Percentiles rank a stretch among this genome's conserved stretches.
Conservation (phyloP, 2,797 vertebrate genomes). For the Hephaestus fuliginosus region DNA sequence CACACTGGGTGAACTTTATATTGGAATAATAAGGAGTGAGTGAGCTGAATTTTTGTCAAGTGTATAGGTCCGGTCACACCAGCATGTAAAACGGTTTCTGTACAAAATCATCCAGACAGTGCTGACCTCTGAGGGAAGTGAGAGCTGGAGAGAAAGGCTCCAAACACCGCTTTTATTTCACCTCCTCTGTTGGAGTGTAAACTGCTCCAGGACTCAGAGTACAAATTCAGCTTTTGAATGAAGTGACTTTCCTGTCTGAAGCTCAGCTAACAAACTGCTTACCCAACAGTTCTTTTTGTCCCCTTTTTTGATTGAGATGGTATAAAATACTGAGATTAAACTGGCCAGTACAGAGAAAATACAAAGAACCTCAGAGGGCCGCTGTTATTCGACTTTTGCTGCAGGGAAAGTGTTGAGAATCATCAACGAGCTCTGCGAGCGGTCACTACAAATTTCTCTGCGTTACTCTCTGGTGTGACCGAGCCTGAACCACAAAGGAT, state of each 20-base stretch:
- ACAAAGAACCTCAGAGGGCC: neutral
- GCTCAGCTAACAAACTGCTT: neutral
- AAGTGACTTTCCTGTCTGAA: too few relatives aligned
- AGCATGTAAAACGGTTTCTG: neutral
- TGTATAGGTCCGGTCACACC: slow-evolving; percentile 39
- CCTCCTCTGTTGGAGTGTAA: neutral
- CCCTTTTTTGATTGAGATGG: neutral
- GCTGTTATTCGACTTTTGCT: neutral
- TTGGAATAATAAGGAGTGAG: slow-evolving; percentile 32
- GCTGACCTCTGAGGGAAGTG: neutral
- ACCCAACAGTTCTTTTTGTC: neutral
- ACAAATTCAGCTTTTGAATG: neutral
- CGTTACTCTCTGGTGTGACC: slow-evolving; percentile 29
- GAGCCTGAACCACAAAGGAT: neutral
- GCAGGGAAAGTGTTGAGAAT: too few relatives aligned
- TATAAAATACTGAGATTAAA: neutral
- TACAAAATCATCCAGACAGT: neutral
- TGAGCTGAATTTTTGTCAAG: slow-evolving; percentile 9
- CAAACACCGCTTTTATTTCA: neutral
- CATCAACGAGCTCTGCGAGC: too few relatives aligned
- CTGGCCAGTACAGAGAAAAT: too few relatives aligned
- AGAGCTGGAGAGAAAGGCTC: neutral
- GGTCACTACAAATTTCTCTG: too few relatives aligned
- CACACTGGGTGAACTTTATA: slow-evolving; percentile 58
- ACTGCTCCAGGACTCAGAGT: neutral